These are phyloP conservation scores for Carpatolechia fugitivella DNA, from an alignment of 2,888 invertebrate genomes.

Conservation along the genomic window DNA sequence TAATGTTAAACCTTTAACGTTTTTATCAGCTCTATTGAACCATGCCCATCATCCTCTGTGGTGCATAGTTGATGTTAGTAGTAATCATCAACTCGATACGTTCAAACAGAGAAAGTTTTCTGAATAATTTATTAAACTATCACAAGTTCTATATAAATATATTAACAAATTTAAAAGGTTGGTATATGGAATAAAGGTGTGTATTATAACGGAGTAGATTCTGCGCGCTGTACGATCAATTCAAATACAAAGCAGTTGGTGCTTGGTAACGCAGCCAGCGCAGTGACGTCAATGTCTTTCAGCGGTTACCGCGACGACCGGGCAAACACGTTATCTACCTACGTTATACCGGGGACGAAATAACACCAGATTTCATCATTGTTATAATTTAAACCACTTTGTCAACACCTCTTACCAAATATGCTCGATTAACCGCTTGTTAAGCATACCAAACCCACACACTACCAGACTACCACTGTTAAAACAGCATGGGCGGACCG, in stretches of 20 bases:
- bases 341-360: background rate
- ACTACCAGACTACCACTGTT: slow-evolving; percentile 21
- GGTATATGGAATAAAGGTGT: no score
- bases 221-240: background rate
- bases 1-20: no score
- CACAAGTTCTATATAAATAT: no score
- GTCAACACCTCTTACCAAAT: slow-evolving; percentile 39
- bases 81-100: no score
- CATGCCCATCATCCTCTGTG: no score
- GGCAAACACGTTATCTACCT: background rate
- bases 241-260: slow-evolving; percentile 2
- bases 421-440: slow-evolving; percentile 36
- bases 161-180: no score
- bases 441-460: slow-evolving; percentile 47
- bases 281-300: slow-evolving; percentile 30
- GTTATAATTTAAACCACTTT: slow-evolving; percentile 15
- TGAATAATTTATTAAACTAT: no score
- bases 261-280: background rate
- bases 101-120: no score
- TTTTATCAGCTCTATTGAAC: no score
- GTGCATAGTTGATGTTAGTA: no score
- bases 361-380: slow-evolving; percentile 10
- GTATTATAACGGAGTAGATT: no score
- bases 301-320: slow-evolving; percentile 1
- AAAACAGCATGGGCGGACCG: slow-evolving; percentile 57